Base-by-base conservation (phyloP, 2,888 invertebrate species). In the Thecophora atra region DNA sequence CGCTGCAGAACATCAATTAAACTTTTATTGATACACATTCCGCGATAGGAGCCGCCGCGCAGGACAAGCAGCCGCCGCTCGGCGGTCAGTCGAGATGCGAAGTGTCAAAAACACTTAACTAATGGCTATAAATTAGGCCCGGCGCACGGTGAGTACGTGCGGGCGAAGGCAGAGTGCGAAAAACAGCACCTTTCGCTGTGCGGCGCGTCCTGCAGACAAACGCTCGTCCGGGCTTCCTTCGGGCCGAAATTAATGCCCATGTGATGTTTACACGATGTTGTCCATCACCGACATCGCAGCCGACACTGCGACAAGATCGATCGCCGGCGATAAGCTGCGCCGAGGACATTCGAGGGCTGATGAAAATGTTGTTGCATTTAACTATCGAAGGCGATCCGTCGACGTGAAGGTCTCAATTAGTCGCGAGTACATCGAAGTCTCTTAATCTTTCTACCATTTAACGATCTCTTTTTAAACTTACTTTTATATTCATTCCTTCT, bases 241-340 rank as follows among this genome's bases (percentile, higher is more conserved):
- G 42, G 19, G 30, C 70, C 42, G 70, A 77, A 81, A 77, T 79
- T 79, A 78, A 77, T 78, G 76, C 62, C 76, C 78, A 80, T 75
- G 72, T 78, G 78, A 76, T 81, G 82, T 81, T 81, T 80, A 79
- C 81, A 80, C 76, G 75, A 78, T 81, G 81, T 80, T 79, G 75
- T 63, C 37, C 70, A 54, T 51, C 70, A 63, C 24, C 37, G 58
- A 44, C 68, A 69, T 21, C 47, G 47, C 19, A n/a, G 19, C 56
- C 6, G 26, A 21, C 21, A 26, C 56, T 24, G 19, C 56, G 19
- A 56, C 13, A 56, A 24, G 56, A 21, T 56, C n/a, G 17, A 47
- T 15, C 2, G 24, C 24, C 21, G 24, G 21, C 19, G 24, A 21
- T 21, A 13, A 21, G 54, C n/a, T 21, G 5, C n/a, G 54, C 21